phyloP scores from a whole-genome alignment of 2,797 vertebrate genomes.

The Arvicola amphibius region DNA sequence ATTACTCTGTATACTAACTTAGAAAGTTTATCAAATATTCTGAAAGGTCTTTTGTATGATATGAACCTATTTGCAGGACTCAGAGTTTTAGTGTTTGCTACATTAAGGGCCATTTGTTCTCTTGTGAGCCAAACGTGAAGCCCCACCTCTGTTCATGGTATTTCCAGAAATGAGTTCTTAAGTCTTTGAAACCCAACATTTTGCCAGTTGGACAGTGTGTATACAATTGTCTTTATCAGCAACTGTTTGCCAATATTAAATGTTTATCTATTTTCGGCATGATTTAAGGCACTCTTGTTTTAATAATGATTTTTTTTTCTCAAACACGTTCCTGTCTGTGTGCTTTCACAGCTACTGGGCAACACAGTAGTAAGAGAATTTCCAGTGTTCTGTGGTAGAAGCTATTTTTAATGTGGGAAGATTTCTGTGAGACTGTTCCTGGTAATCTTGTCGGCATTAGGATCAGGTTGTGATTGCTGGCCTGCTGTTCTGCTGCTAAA shows the following conservation, averaged over 20 bases:
- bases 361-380: conserved; percentile 33
- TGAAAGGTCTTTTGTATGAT: background rate
- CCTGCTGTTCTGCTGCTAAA: background rate
- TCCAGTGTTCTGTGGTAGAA: background rate
- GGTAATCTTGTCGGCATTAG: background rate
- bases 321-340: background rate
- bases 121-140: background rate
- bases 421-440: conserved; percentile 43
- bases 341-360: background rate
- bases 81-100: background rate
- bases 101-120: background rate
- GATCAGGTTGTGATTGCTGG: background rate
- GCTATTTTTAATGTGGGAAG: background rate
- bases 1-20: too few species aligned
- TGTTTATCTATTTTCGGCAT: conserved; percentile 6
- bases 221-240: background rate
- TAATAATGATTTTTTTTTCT: background rate
- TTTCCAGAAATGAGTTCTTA: background rate
- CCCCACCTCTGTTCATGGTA: background rate
- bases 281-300: background rate
- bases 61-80: background rate
- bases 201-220: background rate
- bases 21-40: background rate
- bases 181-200: conserved; percentile 20
- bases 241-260: background rate